Evolutionary conservation across 2,888 invertebrate genomes (phyloP).

Genomic region (Cerceris ruficornis): DNA sequence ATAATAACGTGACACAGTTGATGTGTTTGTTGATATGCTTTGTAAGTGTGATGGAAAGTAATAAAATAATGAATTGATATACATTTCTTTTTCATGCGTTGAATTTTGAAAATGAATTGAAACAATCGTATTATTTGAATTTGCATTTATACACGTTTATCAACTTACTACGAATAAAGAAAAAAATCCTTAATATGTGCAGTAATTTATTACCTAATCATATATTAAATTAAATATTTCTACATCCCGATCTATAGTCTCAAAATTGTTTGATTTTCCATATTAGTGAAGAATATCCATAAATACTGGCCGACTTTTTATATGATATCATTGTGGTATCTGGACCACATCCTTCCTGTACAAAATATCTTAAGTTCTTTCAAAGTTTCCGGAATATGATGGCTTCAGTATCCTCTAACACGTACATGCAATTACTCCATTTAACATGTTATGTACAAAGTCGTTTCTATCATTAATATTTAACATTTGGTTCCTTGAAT

Average conservation of each 20-base stretch:
- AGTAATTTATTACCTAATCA: slow-evolving; percentile 34
- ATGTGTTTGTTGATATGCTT: slow-evolving; percentile 65
- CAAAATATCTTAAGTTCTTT: slow-evolving; percentile 5
- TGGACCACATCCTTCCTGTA: slow-evolving; percentile 66
- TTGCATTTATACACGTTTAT: slow-evolving; percentile 73
- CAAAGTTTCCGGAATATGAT: not conserved
- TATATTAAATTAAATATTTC: too few species aligned
- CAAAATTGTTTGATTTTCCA: too few species aligned
- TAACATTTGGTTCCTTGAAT: not conserved
- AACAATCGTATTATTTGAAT: slow-evolving; percentile 69
- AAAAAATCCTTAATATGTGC: slow-evolving; percentile 41
- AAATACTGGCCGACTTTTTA: slow-evolving; percentile 12
- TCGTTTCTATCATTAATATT: not conserved
- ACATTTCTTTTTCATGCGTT: slow-evolving; percentile 60
- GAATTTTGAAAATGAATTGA: slow-evolving; percentile 50
- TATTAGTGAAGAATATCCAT: not conserved
- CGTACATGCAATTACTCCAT: not conserved
- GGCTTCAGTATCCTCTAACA: not conserved
- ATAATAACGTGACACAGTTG: slow-evolving; percentile 57
- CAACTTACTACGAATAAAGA: slow-evolving; percentile 68
- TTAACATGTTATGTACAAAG: slow-evolving; percentile 24
- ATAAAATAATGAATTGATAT: slow-evolving; percentile 65
- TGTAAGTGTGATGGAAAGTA: slow-evolving; percentile 66
- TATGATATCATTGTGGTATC: slow-evolving; percentile 65
- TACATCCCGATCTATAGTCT: too few species aligned